Base-by-base conservation (phyloP, 2,113 vertebrate species). In the Sceloporus tristichus region DNA sequence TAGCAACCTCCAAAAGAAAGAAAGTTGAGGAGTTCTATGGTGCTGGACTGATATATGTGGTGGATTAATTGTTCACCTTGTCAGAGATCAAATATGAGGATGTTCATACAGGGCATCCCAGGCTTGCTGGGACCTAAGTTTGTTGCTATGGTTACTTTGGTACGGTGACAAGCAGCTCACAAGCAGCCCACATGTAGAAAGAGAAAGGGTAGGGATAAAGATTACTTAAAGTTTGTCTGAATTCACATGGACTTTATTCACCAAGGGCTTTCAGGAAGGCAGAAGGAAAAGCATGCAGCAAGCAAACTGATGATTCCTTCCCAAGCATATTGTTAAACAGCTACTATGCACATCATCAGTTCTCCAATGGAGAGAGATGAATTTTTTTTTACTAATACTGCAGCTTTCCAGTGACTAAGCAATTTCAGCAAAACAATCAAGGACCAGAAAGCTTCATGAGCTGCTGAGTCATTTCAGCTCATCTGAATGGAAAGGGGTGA, bases 51-150 rank as follows among this genome's bases (percentile, higher is more conserved):
- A 88, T 87, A 82, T 42, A 88, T 88, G 87, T 90, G 76, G 78
- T 87, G 91, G 93, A 92, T 91, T 94, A 94, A 92, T 92, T 90
- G 90, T 82, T 88, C 94, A 91, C 75, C 82, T 93, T 95, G 94
- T 87, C 92, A 92, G 92, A 85, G 85, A 90, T 96, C 87, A 93
- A 92, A 91, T 91, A 90, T 90, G 90, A 91, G 93, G 91, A 94
- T 76, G 82, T 87, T 96, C 87, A 84, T 88, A 87, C 77, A 0
- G 87, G 92, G 84, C 89, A 91, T 93, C 87, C 81, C 86, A 93
- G 90, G 78, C 92, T 93, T 91, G 90, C 91, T 93, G 93, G 81
- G 94, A 91, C 79, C 85, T 91, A 82, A 95, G 82, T 79, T 93
- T 94, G 94, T 96, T 96, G 85, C 93, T 85, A 94, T 91, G 88